Conservation (phyloP, 1,140 invertebrate genomes). For the Panulirus ornatus region DNA sequence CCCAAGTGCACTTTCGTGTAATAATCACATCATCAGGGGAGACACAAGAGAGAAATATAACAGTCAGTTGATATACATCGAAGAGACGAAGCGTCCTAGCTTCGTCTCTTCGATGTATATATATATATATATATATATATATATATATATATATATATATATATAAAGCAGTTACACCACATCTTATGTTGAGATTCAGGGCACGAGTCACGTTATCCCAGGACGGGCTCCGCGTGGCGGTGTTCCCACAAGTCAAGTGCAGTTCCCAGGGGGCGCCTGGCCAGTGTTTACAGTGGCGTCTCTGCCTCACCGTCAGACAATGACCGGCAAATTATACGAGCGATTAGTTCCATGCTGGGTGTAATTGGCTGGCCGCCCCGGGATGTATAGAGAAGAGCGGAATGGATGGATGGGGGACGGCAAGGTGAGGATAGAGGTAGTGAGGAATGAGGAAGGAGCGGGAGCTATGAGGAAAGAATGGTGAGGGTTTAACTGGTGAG, state of each 20-base stretch:
- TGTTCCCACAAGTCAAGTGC: background rate
- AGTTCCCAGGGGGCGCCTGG: background rate
- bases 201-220: background rate
- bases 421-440: background rate
- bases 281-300: conserved; percentile 43
- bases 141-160: too few species aligned
- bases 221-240: too few species aligned
- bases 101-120: background rate
- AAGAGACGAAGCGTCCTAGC: background rate
- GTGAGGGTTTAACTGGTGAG: too few species aligned
- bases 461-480: too few species aligned
- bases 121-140: too few species aligned
- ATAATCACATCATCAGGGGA: too few species aligned
- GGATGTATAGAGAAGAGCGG: background rate
- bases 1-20: too few species aligned
- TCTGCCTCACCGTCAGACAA: conserved; percentile 39
- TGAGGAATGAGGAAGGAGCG: background rate
- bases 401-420: background rate
- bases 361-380: conserved; percentile 50
- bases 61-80: too few species aligned
- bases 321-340: conserved; percentile 49
- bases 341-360: conserved; percentile 63
- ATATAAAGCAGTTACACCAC: too few species aligned
- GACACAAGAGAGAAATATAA: too few species aligned
- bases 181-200: too few species aligned